Evolutionary conservation across 2,113 vertebrate genomes (phyloP), one percentile per base, ranked within the genome.

Genomic region (Cebidichthys violaceus): DNA sequence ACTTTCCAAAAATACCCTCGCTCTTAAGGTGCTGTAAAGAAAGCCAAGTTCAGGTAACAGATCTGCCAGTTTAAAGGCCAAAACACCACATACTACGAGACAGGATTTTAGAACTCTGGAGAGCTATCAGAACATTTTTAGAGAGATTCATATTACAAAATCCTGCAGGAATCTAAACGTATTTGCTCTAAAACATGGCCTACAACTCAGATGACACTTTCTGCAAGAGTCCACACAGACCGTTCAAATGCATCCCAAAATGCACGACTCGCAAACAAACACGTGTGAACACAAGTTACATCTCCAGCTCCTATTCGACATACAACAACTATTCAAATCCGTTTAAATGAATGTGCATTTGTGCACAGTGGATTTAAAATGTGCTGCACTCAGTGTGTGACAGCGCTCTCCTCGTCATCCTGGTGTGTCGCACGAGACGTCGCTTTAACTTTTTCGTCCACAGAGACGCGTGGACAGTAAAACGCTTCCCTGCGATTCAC

Each of bases 401-500:
- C 31, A 3, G 31, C 5, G 31, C 31, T 33, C 35, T 37, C 35
- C 1, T 37, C 9, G 35, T 37, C 35, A 37, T 15, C 4, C 41
- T 43, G 41, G 9, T 43, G 9, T 43, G 41, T 37, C 35, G 3
- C 31, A 33, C 31, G 31, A 33, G 31, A 33, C 31, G 31, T 0
- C 31, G 3, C 31, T 33, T 33, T 33, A 33, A 4, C 31, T 3
- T 33, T 3, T 33, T 4, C 31, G 31, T 33, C 31, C 31, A 33
- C 31, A 33, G 31, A 33, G 31, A 33, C 31, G 31, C 3, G 31
- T 33, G 31, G 31, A 50, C 17, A 18, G 75, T 43, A 4, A n/a
- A 8, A 50, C 39, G 22, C 15, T 43, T 33, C 9, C 0, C 69
- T 37, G 27, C 79, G 81, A 77, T 43, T 70, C 62, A 77, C 2